Evolutionary conservation across 2,113 vertebrate genomes (phyloP).

Genomic region (Ceratotherium simum): DNA sequence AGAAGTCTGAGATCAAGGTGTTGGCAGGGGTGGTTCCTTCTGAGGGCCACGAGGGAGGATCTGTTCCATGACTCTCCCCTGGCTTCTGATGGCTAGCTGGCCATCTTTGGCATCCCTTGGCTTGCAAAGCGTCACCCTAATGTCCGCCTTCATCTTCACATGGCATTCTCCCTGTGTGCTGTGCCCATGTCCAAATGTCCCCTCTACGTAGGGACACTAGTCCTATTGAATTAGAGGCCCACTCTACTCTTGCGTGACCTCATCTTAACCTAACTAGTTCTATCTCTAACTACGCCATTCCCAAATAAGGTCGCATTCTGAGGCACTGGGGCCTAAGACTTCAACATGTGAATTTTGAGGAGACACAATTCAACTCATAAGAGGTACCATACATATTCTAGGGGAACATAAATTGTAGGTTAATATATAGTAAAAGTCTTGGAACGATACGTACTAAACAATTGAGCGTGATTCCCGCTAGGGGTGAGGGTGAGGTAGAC

Average conservation of each 20-base stretch:
- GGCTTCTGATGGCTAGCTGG: neutral
- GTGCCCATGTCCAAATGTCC: neutral
- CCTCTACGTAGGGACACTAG: neutral
- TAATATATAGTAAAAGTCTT: neutral
- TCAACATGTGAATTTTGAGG: neutral
- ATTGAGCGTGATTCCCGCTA: neutral
- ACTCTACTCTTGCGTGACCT: neutral
- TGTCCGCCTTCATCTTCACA: neutral
- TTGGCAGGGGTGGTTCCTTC: neutral
- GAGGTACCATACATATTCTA: neutral
- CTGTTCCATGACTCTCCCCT: neutral
- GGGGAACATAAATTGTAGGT: neutral
- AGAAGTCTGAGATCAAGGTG: neutral
- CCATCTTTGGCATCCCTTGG: neutral
- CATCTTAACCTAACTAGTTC: neutral
- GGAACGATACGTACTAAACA: neutral
- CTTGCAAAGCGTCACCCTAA: neutral
- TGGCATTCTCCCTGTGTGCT: too few species aligned
- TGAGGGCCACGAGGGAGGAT: fast-evolving
- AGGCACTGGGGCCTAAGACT: neutral
- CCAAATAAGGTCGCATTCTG: neutral
- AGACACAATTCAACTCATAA: neutral
- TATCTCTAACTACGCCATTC: neutral
- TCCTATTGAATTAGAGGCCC: neutral
- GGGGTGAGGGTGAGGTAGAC: neutral